These are phyloP conservation scores for Varecia variegata DNA, from an alignment of 2,797 vertebrate genomes.

Conservation along the genomic window DNA sequence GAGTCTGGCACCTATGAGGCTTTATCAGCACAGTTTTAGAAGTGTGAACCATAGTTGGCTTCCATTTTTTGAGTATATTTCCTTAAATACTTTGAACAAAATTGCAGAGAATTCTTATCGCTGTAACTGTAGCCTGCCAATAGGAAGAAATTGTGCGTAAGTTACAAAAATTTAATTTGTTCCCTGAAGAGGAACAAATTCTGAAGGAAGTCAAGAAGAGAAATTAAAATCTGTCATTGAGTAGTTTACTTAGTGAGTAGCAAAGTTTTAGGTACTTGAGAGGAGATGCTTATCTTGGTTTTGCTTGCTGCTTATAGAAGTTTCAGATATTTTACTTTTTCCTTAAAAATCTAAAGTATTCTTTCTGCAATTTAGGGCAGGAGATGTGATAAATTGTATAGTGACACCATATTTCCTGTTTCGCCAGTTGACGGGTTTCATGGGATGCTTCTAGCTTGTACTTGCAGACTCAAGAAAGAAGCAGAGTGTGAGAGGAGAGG, in stretches of 20 bases:
- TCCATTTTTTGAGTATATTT: slow-evolving; percentile 59
- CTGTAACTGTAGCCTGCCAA: slow-evolving; percentile 8
- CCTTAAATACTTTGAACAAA: slow-evolving; percentile 62
- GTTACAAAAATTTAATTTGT: background rate
- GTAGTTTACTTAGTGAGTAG: background rate
- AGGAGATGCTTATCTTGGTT: background rate
- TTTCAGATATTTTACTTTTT: background rate
- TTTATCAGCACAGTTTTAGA: slow-evolving; percentile 74
- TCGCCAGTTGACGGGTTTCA: background rate
- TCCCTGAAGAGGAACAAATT: background rate
- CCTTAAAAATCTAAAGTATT: background rate
- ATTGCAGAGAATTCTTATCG: slow-evolving; percentile 53
- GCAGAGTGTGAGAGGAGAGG: background rate
- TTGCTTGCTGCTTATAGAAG: background rate
- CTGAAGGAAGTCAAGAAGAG: background rate
- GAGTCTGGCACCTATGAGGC: slow-evolving; percentile 49
- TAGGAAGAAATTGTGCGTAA: slow-evolving; percentile 20
- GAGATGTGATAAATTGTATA: background rate
- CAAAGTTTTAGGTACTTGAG: background rate
- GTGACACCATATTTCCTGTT: background rate
- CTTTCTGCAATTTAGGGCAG: background rate
- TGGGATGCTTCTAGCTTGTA: background rate
- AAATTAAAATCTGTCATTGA: background rate
- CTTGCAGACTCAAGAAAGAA: background rate
- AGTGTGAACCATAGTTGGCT: slow-evolving; percentile 60